A percentile compares a stretch with the other conserved stretches of the same genome.
These are phyloP conservation scores for Antrozous pallidus DNA, from an alignment of 2,797 vertebrate genomes.

Conservation along the genomic window DNA sequence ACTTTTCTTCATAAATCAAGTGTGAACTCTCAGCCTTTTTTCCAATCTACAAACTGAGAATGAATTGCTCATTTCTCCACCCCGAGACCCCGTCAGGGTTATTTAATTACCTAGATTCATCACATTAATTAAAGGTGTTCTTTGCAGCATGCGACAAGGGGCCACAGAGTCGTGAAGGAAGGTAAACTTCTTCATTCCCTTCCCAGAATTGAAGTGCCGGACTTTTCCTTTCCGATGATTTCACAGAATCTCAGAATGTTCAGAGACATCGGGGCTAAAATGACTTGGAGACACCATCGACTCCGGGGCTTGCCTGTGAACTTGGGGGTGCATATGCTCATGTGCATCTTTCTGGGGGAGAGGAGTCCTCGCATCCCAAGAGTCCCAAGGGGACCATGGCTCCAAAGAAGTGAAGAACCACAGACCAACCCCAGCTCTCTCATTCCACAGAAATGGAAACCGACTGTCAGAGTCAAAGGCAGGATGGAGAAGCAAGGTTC, in stretches of 20 bases:
- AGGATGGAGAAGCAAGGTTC: neutral
- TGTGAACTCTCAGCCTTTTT: neutral
- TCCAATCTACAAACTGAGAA: neutral
- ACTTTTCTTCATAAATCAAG: constrained; percentile 17
- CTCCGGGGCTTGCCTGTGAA: neutral
- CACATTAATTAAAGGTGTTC: neutral
- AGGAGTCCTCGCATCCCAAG: neutral
- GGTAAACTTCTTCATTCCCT: neutral
- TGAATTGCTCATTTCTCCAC: neutral
- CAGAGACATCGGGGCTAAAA: neutral
- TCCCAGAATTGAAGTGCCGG: neutral
- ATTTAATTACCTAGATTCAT: neutral
- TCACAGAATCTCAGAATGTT: neutral
- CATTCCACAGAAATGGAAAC: neutral
- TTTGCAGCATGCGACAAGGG: neutral
- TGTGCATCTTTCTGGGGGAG: neutral
- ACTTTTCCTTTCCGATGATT: neutral
- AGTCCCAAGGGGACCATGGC: neutral
- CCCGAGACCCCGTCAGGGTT: neutral
- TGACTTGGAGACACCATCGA: neutral
- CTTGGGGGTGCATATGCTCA: accelerated
- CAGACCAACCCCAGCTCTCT: neutral
- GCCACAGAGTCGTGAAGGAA: neutral
- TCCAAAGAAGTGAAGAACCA: neutral
- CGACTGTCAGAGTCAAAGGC: neutral